Percentiles rank a stretch among this genome's conserved stretches.
These are phyloP conservation scores for Tragelaphus strepsiceros DNA, from an alignment of 2,113 vertebrate species.

Conservation along the genomic window DNA sequence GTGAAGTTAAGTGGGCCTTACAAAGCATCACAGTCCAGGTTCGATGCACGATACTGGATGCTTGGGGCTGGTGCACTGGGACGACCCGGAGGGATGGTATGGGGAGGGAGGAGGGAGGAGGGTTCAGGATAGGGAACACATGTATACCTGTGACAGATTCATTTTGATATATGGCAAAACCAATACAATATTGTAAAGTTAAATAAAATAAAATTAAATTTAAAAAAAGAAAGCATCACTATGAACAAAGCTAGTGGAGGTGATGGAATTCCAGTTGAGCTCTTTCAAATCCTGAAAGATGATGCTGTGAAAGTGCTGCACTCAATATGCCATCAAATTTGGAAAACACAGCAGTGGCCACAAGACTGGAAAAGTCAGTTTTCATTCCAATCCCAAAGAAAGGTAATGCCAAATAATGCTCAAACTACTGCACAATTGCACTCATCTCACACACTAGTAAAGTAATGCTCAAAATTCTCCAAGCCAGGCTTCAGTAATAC, in stretches of 20 bases:
- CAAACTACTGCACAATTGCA: background rate
- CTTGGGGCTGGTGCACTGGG: too few relatives aligned
- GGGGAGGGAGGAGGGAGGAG: too few relatives aligned
- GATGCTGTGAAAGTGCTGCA: background rate
- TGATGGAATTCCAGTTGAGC: background rate
- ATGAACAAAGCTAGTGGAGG: background rate
- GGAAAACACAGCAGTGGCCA: background rate
- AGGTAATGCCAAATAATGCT: background rate
- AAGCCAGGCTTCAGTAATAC: background rate
- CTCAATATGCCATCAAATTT: background rate
- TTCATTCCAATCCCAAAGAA: background rate
- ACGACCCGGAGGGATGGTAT: too few relatives aligned
- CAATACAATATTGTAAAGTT: too few relatives aligned
- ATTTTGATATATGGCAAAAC: too few relatives aligned
- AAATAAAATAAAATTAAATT: too few relatives aligned
- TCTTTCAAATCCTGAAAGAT: background rate
- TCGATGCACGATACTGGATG: too few relatives aligned
- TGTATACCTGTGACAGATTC: too few relatives aligned
- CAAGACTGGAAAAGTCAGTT: background rate
- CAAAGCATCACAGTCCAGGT: background rate
- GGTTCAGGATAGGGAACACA: too few relatives aligned
- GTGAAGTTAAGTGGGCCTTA: background rate
- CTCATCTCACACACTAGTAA: background rate
- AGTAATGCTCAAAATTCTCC: background rate
- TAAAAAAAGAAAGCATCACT: background rate